Evolutionary conservation across 2,113 vertebrate species (phyloP), one percentile per base, ranked within the genome.

Genomic region (Pycnonotus jocosus): DNA sequence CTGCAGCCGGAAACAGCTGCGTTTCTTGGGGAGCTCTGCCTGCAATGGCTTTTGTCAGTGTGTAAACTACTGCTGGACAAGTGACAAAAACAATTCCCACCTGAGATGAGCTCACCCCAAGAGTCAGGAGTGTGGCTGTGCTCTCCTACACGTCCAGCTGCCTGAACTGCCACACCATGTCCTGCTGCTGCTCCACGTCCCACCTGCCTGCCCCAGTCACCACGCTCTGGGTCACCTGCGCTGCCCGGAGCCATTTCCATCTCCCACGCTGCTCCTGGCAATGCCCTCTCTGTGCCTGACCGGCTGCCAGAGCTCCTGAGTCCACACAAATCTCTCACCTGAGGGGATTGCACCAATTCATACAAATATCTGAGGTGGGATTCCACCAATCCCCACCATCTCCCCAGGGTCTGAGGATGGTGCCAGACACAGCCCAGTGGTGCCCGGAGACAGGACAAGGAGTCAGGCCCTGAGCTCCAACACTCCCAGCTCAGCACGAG

Each of bases 231-330:
- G 37, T 37, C 44, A 58, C 83, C 7, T 68, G 45, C 37, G 15
- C 9, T 19, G 51, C 53, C 45, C 23, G 83, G 27, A 68, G 62
- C 45, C 53, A 18, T 8, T 33, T 4, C 10, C 0, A 58, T 10
- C 37, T 37, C 17, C 25, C 2, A 0, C 0, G 0, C 44, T 66
- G 37, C 44, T 44, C 71, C 61, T 44, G 71, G 61, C 53, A 66
- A 11, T 31, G 82, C 7, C 61, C 15, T 6, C 53, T 68, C 71
- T 27, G 62, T 31, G 31, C 31, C 61, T 22, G 44, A 35, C 6
- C 3, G 61, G 48, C 61, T 31, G 35, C 71, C 61, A 44, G 25
- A 57, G 62, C 62, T 68, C 53, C 37, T 2, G 7, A 37, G 54
- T 6, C 22, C 51, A 35, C 53, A 50, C 37, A 15, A 35, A 66